Percentiles rank a stretch among this genome's conserved stretches.
These are phyloP conservation scores for Chaetodon trifascialis DNA, from an alignment of 2,113 vertebrate species.

Conservation along the genomic window DNA sequence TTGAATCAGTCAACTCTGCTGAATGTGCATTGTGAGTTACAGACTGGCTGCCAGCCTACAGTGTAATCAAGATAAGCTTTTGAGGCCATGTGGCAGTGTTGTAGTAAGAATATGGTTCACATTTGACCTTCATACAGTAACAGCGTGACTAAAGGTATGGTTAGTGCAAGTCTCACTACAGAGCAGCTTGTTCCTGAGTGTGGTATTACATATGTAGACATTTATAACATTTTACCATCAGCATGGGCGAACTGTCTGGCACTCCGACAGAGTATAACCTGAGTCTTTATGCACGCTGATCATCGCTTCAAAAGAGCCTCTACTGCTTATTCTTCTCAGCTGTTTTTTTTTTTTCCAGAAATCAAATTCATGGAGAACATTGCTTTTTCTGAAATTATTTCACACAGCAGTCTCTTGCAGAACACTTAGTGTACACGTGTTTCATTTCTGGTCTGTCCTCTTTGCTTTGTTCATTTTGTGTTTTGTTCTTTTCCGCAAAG, in stretches of 20 bases:
- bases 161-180: background rate
- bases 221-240: background rate
- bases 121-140: background rate
- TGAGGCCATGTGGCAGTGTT: background rate
- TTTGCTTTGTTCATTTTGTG: constrained; percentile 21
- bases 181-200: background rate
- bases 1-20: constrained; percentile 15
- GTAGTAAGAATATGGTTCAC: background rate
- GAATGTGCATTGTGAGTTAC: constrained; percentile 1
- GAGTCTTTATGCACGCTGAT: background rate
- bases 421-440: constrained; percentile 29
- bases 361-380: background rate
- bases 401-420: constrained; percentile 10
- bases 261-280: background rate
- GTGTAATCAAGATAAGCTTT: background rate
- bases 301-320: background rate
- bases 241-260: background rate
- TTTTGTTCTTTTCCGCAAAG: constrained; percentile 13
- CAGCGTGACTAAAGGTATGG: background rate
- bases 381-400: background rate
- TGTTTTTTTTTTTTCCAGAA: constrained; percentile 2
- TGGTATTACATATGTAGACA: background rate
- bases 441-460: constrained; percentile 28
- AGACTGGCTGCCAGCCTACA: background rate
- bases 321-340: background rate